Base-by-base conservation (phyloP, 1,140 invertebrate species). In the Stenopsyche tienmushanensis region DNA sequence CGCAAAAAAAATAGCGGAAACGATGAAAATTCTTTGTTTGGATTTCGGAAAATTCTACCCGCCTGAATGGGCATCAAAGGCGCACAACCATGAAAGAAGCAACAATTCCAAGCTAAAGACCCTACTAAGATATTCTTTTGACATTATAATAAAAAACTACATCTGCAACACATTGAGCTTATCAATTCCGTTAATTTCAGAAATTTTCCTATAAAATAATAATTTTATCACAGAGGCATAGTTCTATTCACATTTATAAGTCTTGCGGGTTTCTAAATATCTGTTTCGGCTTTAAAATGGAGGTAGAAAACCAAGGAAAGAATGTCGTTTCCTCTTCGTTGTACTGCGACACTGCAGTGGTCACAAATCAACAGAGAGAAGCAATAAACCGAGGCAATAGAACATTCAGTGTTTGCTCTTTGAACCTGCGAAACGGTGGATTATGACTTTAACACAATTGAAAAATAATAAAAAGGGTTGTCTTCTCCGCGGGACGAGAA, bases 351-450 rank as follows among this genome's bases (percentile, higher is more conserved):
- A 42, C 52, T 64, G 62, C 62, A 64, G 62, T 64, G 53, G 53
- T 47, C 24, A 64, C 62, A 64, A 64, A 64, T 64, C 62, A 64
- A 64, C 62, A 55, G 62, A 64, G 54, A 57, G 18, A 64, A 64
- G 62, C 62, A 64, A 64, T 64, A 64, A 64, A 64, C 52, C 62
- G 62, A 42, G 53, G 52, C 53, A 57, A 63, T 47, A 47, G 50
- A 42, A 64, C 62, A 64, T 42, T 20, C 49, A 44, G 53, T 55
- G 62, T 64, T 57, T 64, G 44, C 44, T 47, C 44, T 47, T 47
- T 47, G 44, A 20, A 15, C 44, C 44, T 8, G 17, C 44, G 41
- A 23, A 63, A 63, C 50, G 10, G 20, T 52, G 50, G 49, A 63
- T 63, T 63, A 63, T 34, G 29, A 34, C 29, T 34, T 34, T 34